A percentile compares a stretch with the other conserved stretches of the same genome.
Evolutionary conservation across 1,140 invertebrate genomes (phyloP).

Genomic region (Liolophura sinensis): DNA sequence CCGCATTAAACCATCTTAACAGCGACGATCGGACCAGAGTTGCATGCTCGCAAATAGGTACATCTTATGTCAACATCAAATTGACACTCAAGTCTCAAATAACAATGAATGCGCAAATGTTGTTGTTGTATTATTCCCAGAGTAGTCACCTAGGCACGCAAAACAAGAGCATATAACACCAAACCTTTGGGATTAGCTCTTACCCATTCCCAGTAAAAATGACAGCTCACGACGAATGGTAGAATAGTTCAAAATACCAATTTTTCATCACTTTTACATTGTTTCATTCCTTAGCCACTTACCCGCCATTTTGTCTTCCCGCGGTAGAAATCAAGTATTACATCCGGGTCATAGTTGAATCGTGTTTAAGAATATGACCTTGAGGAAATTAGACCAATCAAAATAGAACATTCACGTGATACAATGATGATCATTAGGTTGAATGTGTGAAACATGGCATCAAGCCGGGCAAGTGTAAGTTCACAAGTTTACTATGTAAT

Average conservation of each 20-base stretch:
- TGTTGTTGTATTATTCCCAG: no score
- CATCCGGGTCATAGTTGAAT: constrained; percentile 4
- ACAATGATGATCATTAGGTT: constrained; percentile 9
- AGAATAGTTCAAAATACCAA: not conserved
- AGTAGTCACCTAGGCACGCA: not conserved
- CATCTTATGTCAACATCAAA: no score
- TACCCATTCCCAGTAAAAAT: not conserved
- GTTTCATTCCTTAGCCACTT: constrained; percentile 10
- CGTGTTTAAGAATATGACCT: constrained; percentile 12
- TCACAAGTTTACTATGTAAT: not conserved
- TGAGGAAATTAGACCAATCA: constrained; percentile 22
- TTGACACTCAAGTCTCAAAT: no score
- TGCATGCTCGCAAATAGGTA: no score
- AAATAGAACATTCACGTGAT: constrained; percentile 15
- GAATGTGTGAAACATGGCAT: not conserved
- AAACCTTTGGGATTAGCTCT: constrained; percentile 10
- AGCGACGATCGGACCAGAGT: no score
- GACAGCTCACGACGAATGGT: not conserved
- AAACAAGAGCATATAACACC: constrained; percentile 1
- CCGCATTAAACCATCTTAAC: no score
- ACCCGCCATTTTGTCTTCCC: constrained; percentile 32
- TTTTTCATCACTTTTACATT: not conserved
- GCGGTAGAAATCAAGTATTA: constrained; percentile 5
- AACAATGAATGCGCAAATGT: no score
- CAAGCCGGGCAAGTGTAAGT: not conserved